Evolutionary conservation across 2,797 vertebrate genomes (phyloP).

Genomic region (Diplodus sargus): DNA sequence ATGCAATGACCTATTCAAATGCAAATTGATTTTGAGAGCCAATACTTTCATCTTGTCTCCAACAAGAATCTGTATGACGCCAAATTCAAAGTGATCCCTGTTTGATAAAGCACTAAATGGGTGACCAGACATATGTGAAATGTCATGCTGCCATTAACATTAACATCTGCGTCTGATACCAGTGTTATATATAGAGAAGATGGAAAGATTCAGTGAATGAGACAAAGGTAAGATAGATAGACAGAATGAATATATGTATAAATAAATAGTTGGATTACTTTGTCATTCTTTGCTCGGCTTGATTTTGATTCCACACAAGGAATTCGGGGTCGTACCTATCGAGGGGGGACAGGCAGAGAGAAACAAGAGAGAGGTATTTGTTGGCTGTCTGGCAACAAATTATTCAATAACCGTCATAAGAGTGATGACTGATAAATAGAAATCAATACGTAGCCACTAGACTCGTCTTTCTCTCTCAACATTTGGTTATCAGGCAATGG

Average conservation of each 20-base stretch:
- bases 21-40: constrained; percentile 5
- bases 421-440: constrained; percentile 68
- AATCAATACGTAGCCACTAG: constrained; percentile 70
- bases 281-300: constrained; percentile 92
- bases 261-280: constrained; percentile 91
- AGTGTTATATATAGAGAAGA: constrained; percentile 67
- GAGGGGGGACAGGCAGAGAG: constrained; percentile 88
- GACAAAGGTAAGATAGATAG: constrained; percentile 77
- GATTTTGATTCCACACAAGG: constrained; percentile 93
- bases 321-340: constrained; percentile 92
- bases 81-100: constrained; percentile 25
- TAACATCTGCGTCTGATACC: constrained; percentile 51
- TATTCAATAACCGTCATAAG: constrained; percentile 68
- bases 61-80: constrained; percentile 18
- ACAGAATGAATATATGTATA: constrained; percentile 75
- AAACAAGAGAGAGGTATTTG: constrained; percentile 85
- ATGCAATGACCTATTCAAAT: background rate
- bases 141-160: constrained; percentile 68
- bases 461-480: constrained; percentile 81
- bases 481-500: constrained; percentile 79
- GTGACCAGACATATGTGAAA: constrained; percentile 73
- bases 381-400: constrained; percentile 86
- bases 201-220: constrained; percentile 78
- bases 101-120: constrained; percentile 50
- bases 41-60: constrained; percentile 2